Percentiles rank a stretch among this genome's conserved stretches.
Evolutionary conservation across 2,888 invertebrate species (phyloP).

Genomic region (Phortica magna): DNA sequence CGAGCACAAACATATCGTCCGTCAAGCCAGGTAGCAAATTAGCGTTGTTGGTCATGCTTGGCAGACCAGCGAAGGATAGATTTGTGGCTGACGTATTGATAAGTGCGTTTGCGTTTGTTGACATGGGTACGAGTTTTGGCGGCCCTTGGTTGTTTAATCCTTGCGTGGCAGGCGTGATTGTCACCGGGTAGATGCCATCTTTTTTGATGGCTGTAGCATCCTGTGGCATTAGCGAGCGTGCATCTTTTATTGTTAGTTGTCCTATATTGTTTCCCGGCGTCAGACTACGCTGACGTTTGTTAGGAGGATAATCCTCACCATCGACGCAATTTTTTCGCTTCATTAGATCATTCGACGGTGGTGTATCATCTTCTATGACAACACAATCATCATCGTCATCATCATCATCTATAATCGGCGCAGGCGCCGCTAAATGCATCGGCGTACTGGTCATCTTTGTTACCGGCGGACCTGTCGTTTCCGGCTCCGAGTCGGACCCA

Average conservation of each 20-base stretch:
- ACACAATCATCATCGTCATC: slow-evolving; percentile 80
- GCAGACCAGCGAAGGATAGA: slow-evolving; percentile 57
- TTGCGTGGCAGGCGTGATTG: slow-evolving; percentile 82
- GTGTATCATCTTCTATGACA: slow-evolving; percentile 80
- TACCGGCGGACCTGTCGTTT: slow-evolving; percentile 44
- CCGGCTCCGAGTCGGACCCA: slow-evolving; percentile 74
- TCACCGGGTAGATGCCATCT: slow-evolving; percentile 74
- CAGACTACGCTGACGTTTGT: slow-evolving; percentile 68
- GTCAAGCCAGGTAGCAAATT: slow-evolving; percentile 89
- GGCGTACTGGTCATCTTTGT: slow-evolving; percentile 39
- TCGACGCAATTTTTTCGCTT: slow-evolving; percentile 77
- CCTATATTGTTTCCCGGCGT: slow-evolving; percentile 55
- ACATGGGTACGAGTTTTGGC: slow-evolving; percentile 70
- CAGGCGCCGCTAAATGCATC: slow-evolving; percentile 37
- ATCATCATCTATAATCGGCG: slow-evolving; percentile 53
- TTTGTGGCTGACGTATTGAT: slow-evolving; percentile 63
- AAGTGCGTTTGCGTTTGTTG: slow-evolving; percentile 43
- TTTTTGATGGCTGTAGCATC: slow-evolving; percentile 49
- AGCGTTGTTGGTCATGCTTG: slow-evolving; percentile 78
- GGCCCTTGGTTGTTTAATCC: slow-evolving; percentile 81
- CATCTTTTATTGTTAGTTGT: slow-evolving; percentile 77
- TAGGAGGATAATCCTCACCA: slow-evolving; percentile 79
- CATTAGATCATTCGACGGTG: slow-evolving; percentile 60
- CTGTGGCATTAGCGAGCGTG: slow-evolving; percentile 73
- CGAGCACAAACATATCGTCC: slow-evolving; percentile 95